phyloP scores from a whole-genome alignment of 2,888 invertebrate species.

The Dorcus hopei region DNA sequence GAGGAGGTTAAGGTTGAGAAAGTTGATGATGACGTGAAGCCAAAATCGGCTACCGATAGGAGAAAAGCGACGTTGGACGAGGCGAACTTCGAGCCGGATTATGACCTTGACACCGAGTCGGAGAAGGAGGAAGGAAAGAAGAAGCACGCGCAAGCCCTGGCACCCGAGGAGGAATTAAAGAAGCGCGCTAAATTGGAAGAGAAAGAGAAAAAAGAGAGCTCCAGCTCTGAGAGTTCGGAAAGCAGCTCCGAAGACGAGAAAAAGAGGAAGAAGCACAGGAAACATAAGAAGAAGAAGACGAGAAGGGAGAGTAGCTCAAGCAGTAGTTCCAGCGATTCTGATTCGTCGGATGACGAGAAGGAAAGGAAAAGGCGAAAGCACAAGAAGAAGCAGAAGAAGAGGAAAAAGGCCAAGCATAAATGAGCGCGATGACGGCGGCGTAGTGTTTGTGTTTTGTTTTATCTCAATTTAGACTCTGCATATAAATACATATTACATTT shows the following conservation, averaged over 20 bases:
- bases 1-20: conserved; percentile 41
- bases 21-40: conserved; percentile 15
- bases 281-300: conserved; percentile 57
- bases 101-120: conserved; percentile 65
- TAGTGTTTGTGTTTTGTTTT: too few species aligned
- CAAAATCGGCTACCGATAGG: conserved; percentile 39
- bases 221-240: conserved; percentile 46
- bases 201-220: conserved; percentile 38
- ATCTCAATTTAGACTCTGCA: too few species aligned
- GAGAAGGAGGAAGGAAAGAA: conserved; percentile 52
- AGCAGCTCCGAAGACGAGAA: conserved; percentile 44
- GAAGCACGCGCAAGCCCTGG: conserved; percentile 1
- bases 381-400: conserved; percentile 70
- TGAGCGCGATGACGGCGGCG: conserved; percentile 5
- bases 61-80: conserved; percentile 70
- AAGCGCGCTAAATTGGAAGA: conserved; percentile 37
- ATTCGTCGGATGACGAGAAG: conserved; percentile 62
- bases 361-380: conserved; percentile 68
- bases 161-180: conserved; percentile 27
- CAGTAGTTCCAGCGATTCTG: conserved; percentile 62
- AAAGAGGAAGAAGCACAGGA: conserved; percentile 43
- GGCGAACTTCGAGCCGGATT: conserved; percentile 72
- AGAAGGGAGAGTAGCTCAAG: conserved; percentile 62
- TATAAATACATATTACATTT: neutral
- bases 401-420: conserved; percentile 61